Evolutionary conservation across 2,113 vertebrate species (phyloP), one percentile per base, ranked within the genome.

Genomic region (Apteryx owenii): DNA sequence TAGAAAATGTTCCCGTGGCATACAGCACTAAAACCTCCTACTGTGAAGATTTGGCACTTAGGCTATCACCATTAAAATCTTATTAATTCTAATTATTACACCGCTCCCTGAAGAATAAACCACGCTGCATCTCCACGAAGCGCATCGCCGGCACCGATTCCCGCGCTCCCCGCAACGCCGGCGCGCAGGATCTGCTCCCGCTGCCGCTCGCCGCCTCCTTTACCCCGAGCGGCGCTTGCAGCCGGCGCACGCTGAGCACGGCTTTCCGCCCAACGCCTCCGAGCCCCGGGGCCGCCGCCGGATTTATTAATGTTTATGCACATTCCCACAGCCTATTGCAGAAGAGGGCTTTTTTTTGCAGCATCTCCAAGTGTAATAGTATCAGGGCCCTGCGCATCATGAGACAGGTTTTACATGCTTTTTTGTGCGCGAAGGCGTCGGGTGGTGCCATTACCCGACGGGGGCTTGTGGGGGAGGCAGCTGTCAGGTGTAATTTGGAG

Each of bases 61-160:
- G 91, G 91, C 84, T 92, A 95, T 95, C 81, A 76, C 94, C 91
- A 97, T 96, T 97, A 95, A 97, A 97, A 95, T 95, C 92, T 93
- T 90, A 94, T 96, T 97, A 95, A 95, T 97, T 96, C 93, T 86
- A 88, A 94, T 96, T 95, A 96, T 96, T 95, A 90, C 91, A 88
- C 89, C 94, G 89, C 95, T 95, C 90, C 90, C 93, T 22, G 94
- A 93, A 96, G 93, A 95, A 90, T 86, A 94, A 94, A 92, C 86
- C 68, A 79, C 44, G 89, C 54, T 94, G 87, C 76, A 96, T 96
- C 92, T 90, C 91, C 91, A 40, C 69, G 50, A 90, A 93, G 84
- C 20, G 83, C 89, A 78, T 66, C 81, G 80, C 75, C 42, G 93
- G 79, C 38, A 71, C 85, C 90, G 66, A 28, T 77, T 85, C 51